Evolutionary conservation across 2,113 vertebrate species (phyloP), one percentile per base, ranked within the genome.

Genomic region (Tiliqua scincoides): DNA sequence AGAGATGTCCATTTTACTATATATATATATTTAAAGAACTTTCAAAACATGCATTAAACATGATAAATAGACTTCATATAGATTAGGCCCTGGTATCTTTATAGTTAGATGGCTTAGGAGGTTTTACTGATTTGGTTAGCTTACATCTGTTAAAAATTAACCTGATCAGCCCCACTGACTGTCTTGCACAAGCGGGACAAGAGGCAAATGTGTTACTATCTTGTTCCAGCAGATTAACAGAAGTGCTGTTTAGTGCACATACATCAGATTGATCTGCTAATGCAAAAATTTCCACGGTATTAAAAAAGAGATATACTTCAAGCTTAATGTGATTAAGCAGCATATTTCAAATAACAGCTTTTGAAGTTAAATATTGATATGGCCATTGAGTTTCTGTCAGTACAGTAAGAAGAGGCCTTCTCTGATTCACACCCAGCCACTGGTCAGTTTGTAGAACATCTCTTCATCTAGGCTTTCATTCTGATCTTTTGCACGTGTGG

Each of bases 391-490:
- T 89, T 94, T 91, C 75, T 80, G 35, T 30, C 11, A 83, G 89
- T 25, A 91, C 12, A 40, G 86, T n/a, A 86, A 57, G 54, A 57
- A 87, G 6, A 14, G 65, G 68, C 21, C 57, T 48, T 59, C 6
- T 18, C 62, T 85, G 85, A 63, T 88, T 99, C 97, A 99, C 94
- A 99, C 97, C 98, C 99, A 99, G 68, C 99, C 99, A 2, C 99
- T 99, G 95, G 99, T 99, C 92, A 99, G 98, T 97, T 99, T 99
- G 96, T 99, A 99, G 97, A 99, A 99, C 98, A 99, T 99, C 96
- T 99, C 99, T 92, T 99, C 99, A 0, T 99, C 99, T 89, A 99
- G 95, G 83, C 98, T 99, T 96, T 99, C 99, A 23, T 99, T 99
- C 96, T 99, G 99, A 94, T 99, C 99, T 95, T 99, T 99, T 37